Evolutionary conservation across 2,113 vertebrate species (phyloP), one percentile per base, ranked within the genome.

Genomic region (Cygnus buccinator): DNA sequence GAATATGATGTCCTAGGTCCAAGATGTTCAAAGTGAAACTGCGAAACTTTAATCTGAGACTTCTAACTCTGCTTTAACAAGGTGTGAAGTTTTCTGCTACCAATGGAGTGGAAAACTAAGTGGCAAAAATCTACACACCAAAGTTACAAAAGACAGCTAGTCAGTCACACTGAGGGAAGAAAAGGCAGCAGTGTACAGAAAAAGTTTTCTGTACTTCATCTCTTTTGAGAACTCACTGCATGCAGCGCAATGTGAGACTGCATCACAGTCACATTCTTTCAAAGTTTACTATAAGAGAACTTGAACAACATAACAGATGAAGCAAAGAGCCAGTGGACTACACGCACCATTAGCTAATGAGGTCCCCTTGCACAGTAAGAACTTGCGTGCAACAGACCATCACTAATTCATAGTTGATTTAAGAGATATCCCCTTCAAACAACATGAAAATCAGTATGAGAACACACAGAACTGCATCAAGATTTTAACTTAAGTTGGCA

Each of bases 301-400:
- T 93, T 78, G 90, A 94, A 22, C 94, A 83, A 91, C 93, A 94
- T 93, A 95, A 71, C 81, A 96, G 94, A 93, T 87, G 80, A 86
- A 93, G n/a, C 23, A 95, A 91, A 94, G 76, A 57, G 70, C 93
- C 96, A 73, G 57, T 46, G 65, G 84, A 66, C 84, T 54, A 89
- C 90, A 77, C 7, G 58, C 72, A n/a, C 67, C 62, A 70, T 58
- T 89, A 85, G 71, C 48, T 84, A 92, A 94, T 33, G 63, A 84
- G 52, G 19, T 87, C 31, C 89, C 50, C 33, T 7, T 89, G 63
- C 52, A 86, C 46, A 73, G 48, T 2, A 37, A 79, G 43, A 68
- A 54, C 39, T 62, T 50, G 21, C 12, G 33, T 21, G 87, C 78
- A 95, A 62, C 12, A 85, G 14, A 50, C 77, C 39, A 57, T 31